These are phyloP conservation scores for Crax fasciolata DNA, from an alignment of 2,797 vertebrate species.

Conservation along the genomic window DNA sequence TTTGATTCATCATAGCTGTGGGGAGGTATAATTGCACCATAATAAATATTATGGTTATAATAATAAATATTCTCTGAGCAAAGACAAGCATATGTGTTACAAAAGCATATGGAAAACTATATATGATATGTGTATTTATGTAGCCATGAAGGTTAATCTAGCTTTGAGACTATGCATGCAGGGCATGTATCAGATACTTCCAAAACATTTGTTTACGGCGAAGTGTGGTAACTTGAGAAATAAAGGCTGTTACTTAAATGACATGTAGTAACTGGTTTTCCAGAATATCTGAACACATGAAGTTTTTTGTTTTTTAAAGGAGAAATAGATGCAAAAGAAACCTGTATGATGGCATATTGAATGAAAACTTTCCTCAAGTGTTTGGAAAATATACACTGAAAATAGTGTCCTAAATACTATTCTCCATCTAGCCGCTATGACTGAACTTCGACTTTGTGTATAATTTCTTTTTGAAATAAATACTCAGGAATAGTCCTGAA, in stretches of 20 bases:
- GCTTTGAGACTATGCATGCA: neutral
- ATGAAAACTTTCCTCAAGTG: neutral
- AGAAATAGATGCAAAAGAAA: neutral
- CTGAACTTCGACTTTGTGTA: neutral
- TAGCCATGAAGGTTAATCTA: neutral
- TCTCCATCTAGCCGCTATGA: neutral
- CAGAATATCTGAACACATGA: neutral
- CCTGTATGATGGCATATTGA: neutral
- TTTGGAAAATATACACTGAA: constrained; percentile 1
- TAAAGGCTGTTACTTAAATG: neutral
- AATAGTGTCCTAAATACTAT: neutral
- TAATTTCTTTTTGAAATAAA: neutral
- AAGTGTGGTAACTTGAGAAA: neutral
- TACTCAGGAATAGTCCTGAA: neutral
- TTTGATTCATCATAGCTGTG: neutral
- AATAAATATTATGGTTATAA: neutral
- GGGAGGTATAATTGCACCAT: neutral
- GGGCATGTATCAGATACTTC: neutral
- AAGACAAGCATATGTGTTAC: neutral
- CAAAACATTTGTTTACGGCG: neutral
- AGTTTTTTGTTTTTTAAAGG: neutral
- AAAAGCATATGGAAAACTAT: neutral
- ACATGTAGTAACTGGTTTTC: neutral
- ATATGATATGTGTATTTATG: neutral
- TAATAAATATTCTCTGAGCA: neutral